These are phyloP conservation scores for Sinella curviseta DNA, from an alignment of 1,140 invertebrate species.

Conservation along the genomic window DNA sequence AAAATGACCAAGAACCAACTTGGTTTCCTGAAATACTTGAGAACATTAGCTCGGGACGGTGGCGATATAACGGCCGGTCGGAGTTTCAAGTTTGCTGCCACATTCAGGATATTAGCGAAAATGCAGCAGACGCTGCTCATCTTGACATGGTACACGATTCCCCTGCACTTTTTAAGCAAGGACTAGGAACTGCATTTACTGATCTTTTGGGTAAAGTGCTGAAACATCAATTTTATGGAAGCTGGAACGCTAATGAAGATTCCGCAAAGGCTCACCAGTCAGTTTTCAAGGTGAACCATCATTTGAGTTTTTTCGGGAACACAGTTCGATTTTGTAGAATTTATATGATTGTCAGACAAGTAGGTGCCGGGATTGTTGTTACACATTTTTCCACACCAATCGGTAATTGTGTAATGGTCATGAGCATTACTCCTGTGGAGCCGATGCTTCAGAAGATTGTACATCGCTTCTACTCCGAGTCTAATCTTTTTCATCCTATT, in stretches of 20 bases:
- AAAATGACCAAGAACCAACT: conserved; percentile 66
- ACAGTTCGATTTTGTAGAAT: too few species aligned
- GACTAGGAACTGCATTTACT: too few species aligned
- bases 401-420: conserved; percentile 69
- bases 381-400: conserved; percentile 54
- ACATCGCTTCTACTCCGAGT: conserved; percentile 70
- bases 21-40: conserved; percentile 67
- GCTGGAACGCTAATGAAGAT: too few species aligned
- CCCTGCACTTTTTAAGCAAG: too few species aligned
- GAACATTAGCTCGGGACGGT: conserved; percentile 61
- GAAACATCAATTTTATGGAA: too few species aligned
- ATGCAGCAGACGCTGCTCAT: conserved; percentile 63
- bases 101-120: conserved; percentile 62
- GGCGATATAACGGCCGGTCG: conserved; percentile 51
- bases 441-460: conserved; percentile 75
- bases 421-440: conserved; percentile 77
- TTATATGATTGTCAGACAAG: too few species aligned
- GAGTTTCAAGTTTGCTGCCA: neutral
- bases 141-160: conserved; percentile 58
- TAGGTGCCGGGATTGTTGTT: conserved; percentile 58
- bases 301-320: too few species aligned
- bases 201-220: too few species aligned
- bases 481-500: conserved; percentile 62
- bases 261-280: too few species aligned
- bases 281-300: too few species aligned